These are phyloP conservation scores for Epirrhoe tristata DNA, from an alignment of 2,888 invertebrate genomes.

Conservation along the genomic window DNA sequence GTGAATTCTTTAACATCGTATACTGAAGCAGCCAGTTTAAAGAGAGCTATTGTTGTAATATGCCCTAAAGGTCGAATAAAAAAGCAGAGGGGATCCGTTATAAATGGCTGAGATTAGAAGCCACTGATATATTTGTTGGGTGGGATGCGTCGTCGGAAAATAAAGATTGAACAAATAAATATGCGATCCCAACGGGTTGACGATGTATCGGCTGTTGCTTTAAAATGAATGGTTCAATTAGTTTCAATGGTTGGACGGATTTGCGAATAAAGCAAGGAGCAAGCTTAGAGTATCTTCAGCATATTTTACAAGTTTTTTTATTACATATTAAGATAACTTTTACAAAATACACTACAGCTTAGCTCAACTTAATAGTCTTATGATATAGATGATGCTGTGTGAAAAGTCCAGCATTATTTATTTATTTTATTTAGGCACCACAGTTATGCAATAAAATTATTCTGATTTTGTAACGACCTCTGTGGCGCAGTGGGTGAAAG, in stretches of 20 bases:
- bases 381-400: too few relatives aligned
- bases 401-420: too few relatives aligned
- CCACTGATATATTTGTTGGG: slow-evolving; percentile 39
- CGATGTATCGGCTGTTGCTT: slow-evolving; percentile 27
- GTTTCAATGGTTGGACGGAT: slow-evolving; percentile 19
- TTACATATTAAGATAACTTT: too few relatives aligned
- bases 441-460: too few relatives aligned
- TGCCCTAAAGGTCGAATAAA: slow-evolving; percentile 21
- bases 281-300: background rate
- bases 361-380: too few relatives aligned
- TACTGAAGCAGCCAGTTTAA: slow-evolving; percentile 29
- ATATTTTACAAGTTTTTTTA: too few relatives aligned
- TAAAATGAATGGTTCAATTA: slow-evolving; percentile 27
- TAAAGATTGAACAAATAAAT: slow-evolving; percentile 43
- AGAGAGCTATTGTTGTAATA: slow-evolving; percentile 27
- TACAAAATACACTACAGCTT: too few relatives aligned
- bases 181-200: slow-evolving; percentile 24
- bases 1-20: slow-evolving; percentile 35
- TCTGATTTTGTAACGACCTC: background rate
- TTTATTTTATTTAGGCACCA: too few relatives aligned
- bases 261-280: background rate
- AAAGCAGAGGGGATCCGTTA: slow-evolving; percentile 19
- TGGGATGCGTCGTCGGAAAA: slow-evolving; percentile 34
- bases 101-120: slow-evolving; percentile 26
- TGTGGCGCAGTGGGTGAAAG: too few relatives aligned